Conservation (phyloP, 2,888 invertebrate genomes). For the Agriopis leucophaearia region DNA sequence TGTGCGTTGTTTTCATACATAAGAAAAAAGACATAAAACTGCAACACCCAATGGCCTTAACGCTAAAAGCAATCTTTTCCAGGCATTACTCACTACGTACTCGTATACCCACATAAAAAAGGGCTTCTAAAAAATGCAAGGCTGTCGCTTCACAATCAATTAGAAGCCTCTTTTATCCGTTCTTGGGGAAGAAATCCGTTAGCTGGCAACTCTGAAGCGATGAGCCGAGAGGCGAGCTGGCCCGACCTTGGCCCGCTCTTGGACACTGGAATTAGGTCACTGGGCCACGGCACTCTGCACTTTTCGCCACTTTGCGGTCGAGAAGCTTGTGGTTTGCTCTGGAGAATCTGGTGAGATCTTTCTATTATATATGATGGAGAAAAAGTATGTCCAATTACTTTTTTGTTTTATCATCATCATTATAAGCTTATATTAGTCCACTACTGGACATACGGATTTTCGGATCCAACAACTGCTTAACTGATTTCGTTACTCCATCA, state of each 20-base stretch:
- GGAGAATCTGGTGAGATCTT: background rate
- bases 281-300: constrained; percentile 70
- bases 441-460: too few species aligned
- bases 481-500: too few species aligned
- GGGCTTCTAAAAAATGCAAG: background rate
- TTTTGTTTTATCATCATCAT: too few species aligned
- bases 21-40: too few species aligned
- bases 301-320: constrained; percentile 51
- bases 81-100: too few species aligned
- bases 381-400: too few species aligned
- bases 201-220: constrained; percentile 36
- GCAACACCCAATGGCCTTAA: too few species aligned
- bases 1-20: too few species aligned
- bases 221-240: constrained; percentile 54
- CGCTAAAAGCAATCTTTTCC: background rate
- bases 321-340: constrained; percentile 4
- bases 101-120: background rate
- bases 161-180: constrained; percentile 15
- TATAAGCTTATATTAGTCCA: too few species aligned
- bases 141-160: constrained; percentile 42
- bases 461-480: too few species aligned
- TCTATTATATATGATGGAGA: too few species aligned
- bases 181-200: constrained; percentile 26
- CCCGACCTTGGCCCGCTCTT: constrained; percentile 77
- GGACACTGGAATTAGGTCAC: constrained; percentile 76